These are phyloP conservation scores for Urechis unicinctus DNA, from an alignment of 2,888 invertebrate species.

Conservation along the genomic window DNA sequence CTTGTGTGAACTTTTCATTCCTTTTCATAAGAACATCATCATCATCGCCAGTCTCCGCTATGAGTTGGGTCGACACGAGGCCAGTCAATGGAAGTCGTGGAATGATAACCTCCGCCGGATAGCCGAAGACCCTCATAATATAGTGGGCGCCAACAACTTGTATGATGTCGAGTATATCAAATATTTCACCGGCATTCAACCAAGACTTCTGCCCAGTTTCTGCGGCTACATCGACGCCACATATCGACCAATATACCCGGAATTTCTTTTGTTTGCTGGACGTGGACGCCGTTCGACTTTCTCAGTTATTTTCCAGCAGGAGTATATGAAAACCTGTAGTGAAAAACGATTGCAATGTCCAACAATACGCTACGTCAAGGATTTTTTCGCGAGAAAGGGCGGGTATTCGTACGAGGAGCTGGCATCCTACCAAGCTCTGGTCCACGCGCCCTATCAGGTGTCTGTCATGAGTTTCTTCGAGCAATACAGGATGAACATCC, in stretches of 20 bases:
- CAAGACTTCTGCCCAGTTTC: not conserved
- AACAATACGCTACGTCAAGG: not conserved
- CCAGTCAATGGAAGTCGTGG: constrained; percentile 8
- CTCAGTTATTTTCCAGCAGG: not conserved
- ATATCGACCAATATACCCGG: not conserved
- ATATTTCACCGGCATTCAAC: constrained; percentile 5
- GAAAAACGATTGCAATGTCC: not conserved
- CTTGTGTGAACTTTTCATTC: constrained; percentile 12
- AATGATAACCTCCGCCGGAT: constrained; percentile 15
- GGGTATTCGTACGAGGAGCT: not conserved
- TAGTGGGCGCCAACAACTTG: constrained; percentile 14
- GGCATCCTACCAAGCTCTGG: not conserved
- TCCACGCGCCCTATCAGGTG: not conserved
- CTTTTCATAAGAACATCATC: constrained; percentile 14
- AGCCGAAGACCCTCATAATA: constrained; percentile 11
- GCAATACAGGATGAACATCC: not conserved
- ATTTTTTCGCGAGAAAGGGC: not conserved
- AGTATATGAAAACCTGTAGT: not conserved
- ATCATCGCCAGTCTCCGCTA: constrained; percentile 6
- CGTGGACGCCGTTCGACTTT: not conserved
- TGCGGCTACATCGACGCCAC: not conserved
- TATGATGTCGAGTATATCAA: constrained; percentile 5
- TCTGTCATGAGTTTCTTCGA: not conserved
- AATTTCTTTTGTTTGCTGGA: not conserved
- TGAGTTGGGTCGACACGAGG: not conserved